phyloP scores from a whole-genome alignment of 2,888 invertebrate species.

The Microchrysa polita region DNA sequence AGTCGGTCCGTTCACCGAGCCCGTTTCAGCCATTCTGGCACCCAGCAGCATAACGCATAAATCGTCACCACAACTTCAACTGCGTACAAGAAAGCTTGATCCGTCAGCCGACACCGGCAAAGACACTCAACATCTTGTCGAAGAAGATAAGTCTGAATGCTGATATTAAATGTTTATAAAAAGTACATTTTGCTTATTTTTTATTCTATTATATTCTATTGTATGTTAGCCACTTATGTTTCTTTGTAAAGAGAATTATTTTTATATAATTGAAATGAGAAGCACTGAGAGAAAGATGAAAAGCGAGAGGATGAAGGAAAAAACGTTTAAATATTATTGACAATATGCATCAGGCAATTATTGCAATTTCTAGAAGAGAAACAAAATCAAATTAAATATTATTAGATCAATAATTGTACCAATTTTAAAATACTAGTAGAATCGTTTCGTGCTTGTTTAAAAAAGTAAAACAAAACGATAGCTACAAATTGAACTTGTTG shows the following conservation, averaged over 20 bases:
- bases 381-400: no score
- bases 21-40: constrained; percentile 79
- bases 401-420: not conserved
- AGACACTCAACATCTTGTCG: constrained; percentile 90
- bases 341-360: constrained; percentile 41
- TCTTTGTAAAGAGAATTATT: constrained; percentile 33
- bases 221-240: constrained; percentile 42
- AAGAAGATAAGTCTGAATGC: constrained; percentile 80
- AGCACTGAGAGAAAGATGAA: not conserved
- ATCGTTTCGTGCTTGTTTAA: not conserved
- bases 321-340: constrained; percentile 35
- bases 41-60: constrained; percentile 85
- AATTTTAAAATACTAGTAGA: not conserved
- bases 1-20: constrained; percentile 67
- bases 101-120: constrained; percentile 87
- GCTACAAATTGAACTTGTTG: constrained; percentile 7
- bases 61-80: constrained; percentile 76
- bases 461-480: not conserved
- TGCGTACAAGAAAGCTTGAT: constrained; percentile 82
- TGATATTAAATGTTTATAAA: constrained; percentile 61
- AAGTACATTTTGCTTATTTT: constrained; percentile 41
- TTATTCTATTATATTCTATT: constrained; percentile 43
- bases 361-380: not conserved
- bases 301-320: not conserved
- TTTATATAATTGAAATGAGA: constrained; percentile 21